Percentiles rank a stretch among this genome's conserved stretches.
Conservation (phyloP, 2,888 invertebrate species). For the Philereme transversata region DNA sequence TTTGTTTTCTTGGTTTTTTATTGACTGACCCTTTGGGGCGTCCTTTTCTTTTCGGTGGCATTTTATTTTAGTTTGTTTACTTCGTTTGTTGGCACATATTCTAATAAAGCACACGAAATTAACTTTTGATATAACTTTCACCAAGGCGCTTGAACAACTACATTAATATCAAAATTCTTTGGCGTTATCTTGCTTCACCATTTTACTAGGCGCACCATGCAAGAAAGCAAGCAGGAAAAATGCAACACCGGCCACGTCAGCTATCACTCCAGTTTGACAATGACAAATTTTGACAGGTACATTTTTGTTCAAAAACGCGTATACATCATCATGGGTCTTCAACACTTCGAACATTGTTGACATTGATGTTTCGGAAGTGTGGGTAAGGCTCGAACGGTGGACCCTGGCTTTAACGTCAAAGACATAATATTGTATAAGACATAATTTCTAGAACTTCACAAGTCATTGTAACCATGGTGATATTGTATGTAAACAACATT, state of each 20-base stretch:
- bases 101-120: slow-evolving; percentile 15
- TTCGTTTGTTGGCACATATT: slow-evolving; percentile 32
- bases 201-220: slow-evolving; percentile 36
- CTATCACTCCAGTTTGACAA: no score
- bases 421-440: no score
- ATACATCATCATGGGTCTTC: no score
- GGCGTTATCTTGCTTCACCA: slow-evolving; percentile 38
- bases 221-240: no score
- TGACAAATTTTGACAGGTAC: no score
- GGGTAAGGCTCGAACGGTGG: no score
- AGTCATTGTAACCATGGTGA: slow-evolving; percentile 17
- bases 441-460: no score
- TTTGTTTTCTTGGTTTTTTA: slow-evolving; percentile 34
- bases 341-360: no score
- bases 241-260: not conserved
- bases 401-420: slow-evolving; percentile 4
- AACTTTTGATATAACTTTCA: slow-evolving; percentile 77
- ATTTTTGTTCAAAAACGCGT: no score
- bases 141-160: slow-evolving; percentile 64
- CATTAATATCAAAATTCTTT: slow-evolving; percentile 17
- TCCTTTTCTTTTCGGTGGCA: slow-evolving; percentile 68
- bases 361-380: no score
- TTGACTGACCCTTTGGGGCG: slow-evolving; percentile 54
- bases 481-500: slow-evolving; percentile 22
- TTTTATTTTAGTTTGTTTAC: slow-evolving; percentile 39